Evolutionary conservation across 2,888 invertebrate species (phyloP).

Genomic region (Adelognathus sp.): DNA sequence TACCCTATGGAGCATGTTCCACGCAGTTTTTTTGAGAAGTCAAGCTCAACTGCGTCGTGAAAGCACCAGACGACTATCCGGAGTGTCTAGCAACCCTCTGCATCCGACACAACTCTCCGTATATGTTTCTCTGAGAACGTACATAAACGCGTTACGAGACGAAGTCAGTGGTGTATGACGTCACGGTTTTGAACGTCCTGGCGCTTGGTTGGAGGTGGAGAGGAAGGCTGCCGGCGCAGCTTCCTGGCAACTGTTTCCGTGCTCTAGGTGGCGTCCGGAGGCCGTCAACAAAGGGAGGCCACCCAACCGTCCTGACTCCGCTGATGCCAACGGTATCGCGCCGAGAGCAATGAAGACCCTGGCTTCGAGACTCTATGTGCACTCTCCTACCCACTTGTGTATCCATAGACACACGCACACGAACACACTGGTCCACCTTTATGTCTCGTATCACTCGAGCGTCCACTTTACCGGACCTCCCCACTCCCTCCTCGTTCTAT

Average conservation of each 20-base stretch:
- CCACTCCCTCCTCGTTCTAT: slow-evolving; percentile 9
- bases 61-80: slow-evolving; percentile 17
- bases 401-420: not conserved
- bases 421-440: slow-evolving; percentile 28
- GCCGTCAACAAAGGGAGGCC: slow-evolving; percentile 74
- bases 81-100: slow-evolving; percentile 67
- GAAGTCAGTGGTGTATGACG: slow-evolving; percentile 83
- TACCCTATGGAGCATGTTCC: no score
- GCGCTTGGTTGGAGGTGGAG: slow-evolving; percentile 71
- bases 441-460: slow-evolving; percentile 49
- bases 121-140: slow-evolving; percentile 65
- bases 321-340: slow-evolving; percentile 38
- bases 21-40: no score
- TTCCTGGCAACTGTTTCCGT: slow-evolving; percentile 77
- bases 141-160: slow-evolving; percentile 77
- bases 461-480: slow-evolving; percentile 46
- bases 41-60: slow-evolving; percentile 3
- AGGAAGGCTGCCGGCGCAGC: slow-evolving; percentile 61
- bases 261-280: slow-evolving; percentile 65
- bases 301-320: slow-evolving; percentile 45
- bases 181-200: slow-evolving; percentile 80
- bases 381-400: slow-evolving; percentile 18
- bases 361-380: slow-evolving; percentile 49
- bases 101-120: slow-evolving; percentile 75
- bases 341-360: slow-evolving; percentile 36